Evolutionary conservation across 1,140 invertebrate genomes (phyloP).

Genomic region (Neodiprion lecontei): DNA sequence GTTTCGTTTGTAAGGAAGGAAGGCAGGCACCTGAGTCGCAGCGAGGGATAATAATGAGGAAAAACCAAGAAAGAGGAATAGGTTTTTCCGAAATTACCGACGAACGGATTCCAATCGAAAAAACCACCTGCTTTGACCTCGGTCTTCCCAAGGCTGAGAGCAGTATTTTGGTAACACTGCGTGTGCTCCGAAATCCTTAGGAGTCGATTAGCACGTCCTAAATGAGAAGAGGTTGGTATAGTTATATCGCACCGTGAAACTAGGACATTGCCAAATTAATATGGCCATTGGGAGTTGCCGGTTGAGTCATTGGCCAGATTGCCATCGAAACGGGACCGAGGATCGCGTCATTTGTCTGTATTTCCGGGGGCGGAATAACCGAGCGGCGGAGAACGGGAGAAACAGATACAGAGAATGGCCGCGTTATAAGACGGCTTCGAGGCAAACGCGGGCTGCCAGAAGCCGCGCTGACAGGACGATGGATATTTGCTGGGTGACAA

Average conservation of each 20-base stretch:
- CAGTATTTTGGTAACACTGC: too few species aligned
- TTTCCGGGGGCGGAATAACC: neutral
- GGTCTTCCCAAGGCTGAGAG: too few species aligned
- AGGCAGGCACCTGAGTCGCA: too few species aligned
- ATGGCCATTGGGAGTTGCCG: neutral
- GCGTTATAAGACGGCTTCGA: too few species aligned
- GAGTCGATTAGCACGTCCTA: neutral
- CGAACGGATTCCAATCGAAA: too few species aligned
- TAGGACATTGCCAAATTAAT: constrained; percentile 2
- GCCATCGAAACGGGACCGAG: constrained; percentile 1
- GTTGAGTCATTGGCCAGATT: neutral
- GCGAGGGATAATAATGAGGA: neutral
- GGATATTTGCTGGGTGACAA: constrained; percentile 9
- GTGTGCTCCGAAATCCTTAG: too few species aligned
- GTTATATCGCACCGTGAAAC: neutral
- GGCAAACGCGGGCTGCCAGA: too few species aligned
- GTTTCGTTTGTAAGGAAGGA: neutral
- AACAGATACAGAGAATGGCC: too few species aligned
- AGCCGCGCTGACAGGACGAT: too few species aligned
- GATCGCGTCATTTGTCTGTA: neutral
- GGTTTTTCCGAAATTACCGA: neutral
- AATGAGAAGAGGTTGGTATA: neutral
- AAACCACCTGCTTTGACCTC: too few species aligned
- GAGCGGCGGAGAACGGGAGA: too few species aligned
- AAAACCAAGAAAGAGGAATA: neutral